These are phyloP conservation scores for Eublepharis macularius DNA, from an alignment of 2,113 vertebrate genomes.

Conservation along the genomic window DNA sequence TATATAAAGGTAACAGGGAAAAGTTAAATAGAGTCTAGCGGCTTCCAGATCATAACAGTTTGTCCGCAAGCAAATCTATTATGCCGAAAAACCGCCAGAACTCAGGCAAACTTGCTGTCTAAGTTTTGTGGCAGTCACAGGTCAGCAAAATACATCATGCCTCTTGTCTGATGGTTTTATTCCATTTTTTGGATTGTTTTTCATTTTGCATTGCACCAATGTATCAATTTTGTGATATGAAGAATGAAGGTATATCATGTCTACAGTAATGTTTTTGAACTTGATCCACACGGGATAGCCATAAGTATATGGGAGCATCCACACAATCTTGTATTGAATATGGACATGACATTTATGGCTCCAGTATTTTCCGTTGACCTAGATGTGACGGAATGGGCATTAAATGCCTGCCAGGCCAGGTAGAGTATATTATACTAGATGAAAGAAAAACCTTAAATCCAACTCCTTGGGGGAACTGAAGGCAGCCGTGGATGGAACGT, in stretches of 20 bases:
- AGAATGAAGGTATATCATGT: background rate
- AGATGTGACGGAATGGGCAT: no score
- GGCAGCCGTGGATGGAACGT: no score
- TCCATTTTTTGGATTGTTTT: background rate
- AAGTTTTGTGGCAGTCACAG: background rate
- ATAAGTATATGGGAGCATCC: no score
- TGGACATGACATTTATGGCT: no score
- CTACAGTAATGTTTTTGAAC: background rate
- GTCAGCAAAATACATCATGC: background rate
- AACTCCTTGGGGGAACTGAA: no score
- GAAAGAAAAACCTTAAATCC: no score
- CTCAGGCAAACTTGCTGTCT: background rate
- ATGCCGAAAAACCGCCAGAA: background rate
- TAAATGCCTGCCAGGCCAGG: no score
- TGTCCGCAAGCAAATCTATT: background rate
- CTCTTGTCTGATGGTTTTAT: background rate
- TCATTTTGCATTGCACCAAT: background rate
- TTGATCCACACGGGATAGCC: no score
- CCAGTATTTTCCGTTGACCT: no score
- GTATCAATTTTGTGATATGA: background rate
- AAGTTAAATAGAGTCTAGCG: background rate
- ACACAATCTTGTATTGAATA: no score
- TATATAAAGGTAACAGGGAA: background rate
- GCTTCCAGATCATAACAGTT: slow-evolving; percentile 4
- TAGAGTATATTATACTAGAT: no score